Conservation (phyloP, 2,797 vertebrate genomes). For the Leptoclinus maculatus region DNA sequence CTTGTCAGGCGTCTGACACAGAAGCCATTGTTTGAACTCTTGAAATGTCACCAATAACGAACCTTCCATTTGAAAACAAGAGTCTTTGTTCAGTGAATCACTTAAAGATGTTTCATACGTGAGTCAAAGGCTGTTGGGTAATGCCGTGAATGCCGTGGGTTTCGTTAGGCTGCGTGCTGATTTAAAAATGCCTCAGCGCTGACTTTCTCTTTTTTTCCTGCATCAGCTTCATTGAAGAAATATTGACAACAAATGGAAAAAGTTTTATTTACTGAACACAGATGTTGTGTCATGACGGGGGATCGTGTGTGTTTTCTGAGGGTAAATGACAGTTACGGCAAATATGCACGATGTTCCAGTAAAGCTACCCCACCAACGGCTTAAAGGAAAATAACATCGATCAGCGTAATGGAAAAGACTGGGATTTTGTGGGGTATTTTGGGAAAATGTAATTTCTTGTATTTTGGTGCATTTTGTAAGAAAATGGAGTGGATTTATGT, state of each 20-base stretch:
- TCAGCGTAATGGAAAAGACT: neutral
- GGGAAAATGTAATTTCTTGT: neutral
- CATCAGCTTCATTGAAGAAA: constrained; percentile 8
- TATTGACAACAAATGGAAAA: constrained; percentile 39
- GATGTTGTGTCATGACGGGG: constrained; percentile 18
- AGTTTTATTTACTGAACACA: constrained; percentile 8
- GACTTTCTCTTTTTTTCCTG: constrained; percentile 34
- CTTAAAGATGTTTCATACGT: constrained; percentile 63
- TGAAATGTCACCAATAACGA: constrained; percentile 35
- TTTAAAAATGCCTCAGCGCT: constrained; percentile 36
- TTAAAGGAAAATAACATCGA: neutral
- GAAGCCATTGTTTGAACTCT: constrained; percentile 40
- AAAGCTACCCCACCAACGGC: neutral
- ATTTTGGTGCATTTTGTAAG: neutral
- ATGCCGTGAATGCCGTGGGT: constrained; percentile 51
- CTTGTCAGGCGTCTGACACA: constrained; percentile 16
- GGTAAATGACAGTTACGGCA: neutral
- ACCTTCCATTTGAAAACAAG: constrained; percentile 45
- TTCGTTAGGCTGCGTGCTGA: constrained; percentile 35
- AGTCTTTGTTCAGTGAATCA: constrained; percentile 65
- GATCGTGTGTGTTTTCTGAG: constrained; percentile 9
- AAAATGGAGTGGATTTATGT: neutral
- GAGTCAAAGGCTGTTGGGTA: constrained; percentile 56
- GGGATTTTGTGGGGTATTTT: neutral
- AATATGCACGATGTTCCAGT: neutral